These are phyloP conservation scores for Apis florea DNA, from an alignment of 1,140 invertebrate genomes.

Conservation along the genomic window DNA sequence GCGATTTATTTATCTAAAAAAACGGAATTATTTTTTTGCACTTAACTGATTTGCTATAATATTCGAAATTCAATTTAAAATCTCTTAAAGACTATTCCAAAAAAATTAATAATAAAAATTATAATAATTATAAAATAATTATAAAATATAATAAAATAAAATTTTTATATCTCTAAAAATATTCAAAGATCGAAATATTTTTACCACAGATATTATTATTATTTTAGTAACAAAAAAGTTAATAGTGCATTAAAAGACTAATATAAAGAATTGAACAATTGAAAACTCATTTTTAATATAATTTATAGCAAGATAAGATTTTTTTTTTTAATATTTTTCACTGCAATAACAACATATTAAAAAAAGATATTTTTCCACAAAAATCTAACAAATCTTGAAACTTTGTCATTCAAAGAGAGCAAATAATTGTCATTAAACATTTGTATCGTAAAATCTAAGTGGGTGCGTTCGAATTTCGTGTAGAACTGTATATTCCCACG, in stretches of 20 bases:
- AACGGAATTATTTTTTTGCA: not conserved
- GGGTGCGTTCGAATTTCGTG: constrained; percentile 26
- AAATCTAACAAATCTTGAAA: not conserved
- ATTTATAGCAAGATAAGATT: not conserved
- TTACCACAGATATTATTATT: not conserved
- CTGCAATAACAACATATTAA: not conserved
- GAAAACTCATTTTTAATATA: not conserved
- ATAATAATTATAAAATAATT: no score
- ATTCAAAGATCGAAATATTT: not conserved
- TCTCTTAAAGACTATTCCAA: not conserved
- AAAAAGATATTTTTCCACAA: not conserved
- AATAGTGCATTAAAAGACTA: not conserved
- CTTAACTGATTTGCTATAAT: not conserved
- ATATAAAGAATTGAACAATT: not conserved
- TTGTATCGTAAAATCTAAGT: constrained; percentile 35
- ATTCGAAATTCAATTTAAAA: not conserved
- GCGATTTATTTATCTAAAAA: not conserved
- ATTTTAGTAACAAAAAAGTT: not conserved
- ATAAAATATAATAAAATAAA: not conserved
- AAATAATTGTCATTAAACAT: not conserved
- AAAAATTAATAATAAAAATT: no score
- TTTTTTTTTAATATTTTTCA: not conserved
- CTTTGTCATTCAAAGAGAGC: not conserved
- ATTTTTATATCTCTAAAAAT: not conserved
- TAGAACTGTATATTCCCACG: constrained; percentile 23